phyloP scores from a whole-genome alignment of 1,140 invertebrate species.

The Himalopsyche phryganea region DNA sequence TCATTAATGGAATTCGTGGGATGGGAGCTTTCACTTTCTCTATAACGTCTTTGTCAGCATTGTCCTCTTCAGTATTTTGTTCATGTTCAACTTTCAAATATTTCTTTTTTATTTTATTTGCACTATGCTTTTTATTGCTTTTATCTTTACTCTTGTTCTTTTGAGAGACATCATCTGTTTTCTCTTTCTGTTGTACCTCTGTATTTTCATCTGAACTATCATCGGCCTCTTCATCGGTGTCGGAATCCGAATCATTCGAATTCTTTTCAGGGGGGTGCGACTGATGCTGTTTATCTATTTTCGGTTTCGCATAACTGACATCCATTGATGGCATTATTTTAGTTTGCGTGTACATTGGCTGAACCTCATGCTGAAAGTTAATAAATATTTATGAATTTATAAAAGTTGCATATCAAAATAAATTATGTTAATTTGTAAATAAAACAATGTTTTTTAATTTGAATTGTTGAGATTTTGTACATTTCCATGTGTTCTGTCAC shows the following conservation, averaged over 20 bases:
- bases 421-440: no score
- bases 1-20: conserved; percentile 20
- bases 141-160: conserved; percentile 37
- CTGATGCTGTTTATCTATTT: conserved; percentile 14
- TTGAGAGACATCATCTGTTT: conserved; percentile 28
- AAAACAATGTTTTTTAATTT: no score
- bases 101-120: conserved; percentile 37
- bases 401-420: no score
- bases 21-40: conserved; percentile 15
- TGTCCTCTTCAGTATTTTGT: conserved; percentile 11
- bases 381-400: no score
- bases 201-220: conserved; percentile 28
- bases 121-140: conserved; percentile 34
- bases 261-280: conserved; percentile 12
- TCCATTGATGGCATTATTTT: conserved; percentile 16
- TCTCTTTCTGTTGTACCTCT: conserved; percentile 39
- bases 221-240: conserved; percentile 13
- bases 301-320: conserved; percentile 12
- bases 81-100: conserved; percentile 38
- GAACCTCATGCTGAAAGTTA: conserved; percentile 16
- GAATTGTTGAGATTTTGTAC: no score
- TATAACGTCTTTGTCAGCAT: conserved; percentile 8
- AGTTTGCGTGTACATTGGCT: conserved; percentile 20
- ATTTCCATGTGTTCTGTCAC: no score
- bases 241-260: conserved; percentile 12